Conservation (phyloP, 64 coral and sea anemone genomes). For the Pachyseris speciosa region DNA sequence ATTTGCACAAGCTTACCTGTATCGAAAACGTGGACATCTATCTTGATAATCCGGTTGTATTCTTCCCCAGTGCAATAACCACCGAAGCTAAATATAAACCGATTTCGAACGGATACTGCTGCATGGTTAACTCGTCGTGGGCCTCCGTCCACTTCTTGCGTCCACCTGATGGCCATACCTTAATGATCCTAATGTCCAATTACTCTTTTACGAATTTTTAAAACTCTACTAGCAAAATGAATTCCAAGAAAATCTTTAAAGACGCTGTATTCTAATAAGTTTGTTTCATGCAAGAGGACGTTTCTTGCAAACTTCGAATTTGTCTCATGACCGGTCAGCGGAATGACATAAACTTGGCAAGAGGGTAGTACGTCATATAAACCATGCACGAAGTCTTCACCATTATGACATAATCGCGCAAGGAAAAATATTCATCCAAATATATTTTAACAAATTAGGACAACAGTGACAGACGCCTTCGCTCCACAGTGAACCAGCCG, state of each 20-base stretch:
- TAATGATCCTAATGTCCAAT: neutral
- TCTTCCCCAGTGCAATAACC: slow-evolving; percentile 98
- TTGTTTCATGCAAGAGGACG: too few species aligned
- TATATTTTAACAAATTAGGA: too few species aligned
- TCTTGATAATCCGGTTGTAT: slow-evolving; percentile 84
- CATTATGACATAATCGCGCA: too few species aligned
- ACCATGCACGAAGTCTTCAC: neutral
- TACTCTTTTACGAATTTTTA: neutral
- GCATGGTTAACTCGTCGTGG: slow-evolving; percentile 97
- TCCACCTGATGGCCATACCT: slow-evolving; percentile 87
- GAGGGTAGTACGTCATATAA: neutral
- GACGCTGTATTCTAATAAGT: neutral
- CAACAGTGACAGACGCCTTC: too few species aligned
- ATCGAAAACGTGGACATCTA: slow-evolving; percentile 98
- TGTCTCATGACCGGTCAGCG: slow-evolving; percentile 21
- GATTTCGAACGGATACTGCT: slow-evolving; percentile 75
- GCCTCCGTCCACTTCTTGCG: slow-evolving; percentile 81
- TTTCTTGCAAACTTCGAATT: neutral
- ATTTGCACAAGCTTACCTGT: slow-evolving; percentile 55
- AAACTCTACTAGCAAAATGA: neutral
- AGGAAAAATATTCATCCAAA: too few species aligned
- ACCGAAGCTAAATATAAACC: slow-evolving; percentile 97
- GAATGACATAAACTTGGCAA: neutral
- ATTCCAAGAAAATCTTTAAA: neutral
- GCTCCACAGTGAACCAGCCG: too few species aligned